Percentiles rank a stretch among this genome's conserved stretches.
phyloP scores from a whole-genome alignment of 1,140 invertebrate species.

The Bombus soroeensis region DNA sequence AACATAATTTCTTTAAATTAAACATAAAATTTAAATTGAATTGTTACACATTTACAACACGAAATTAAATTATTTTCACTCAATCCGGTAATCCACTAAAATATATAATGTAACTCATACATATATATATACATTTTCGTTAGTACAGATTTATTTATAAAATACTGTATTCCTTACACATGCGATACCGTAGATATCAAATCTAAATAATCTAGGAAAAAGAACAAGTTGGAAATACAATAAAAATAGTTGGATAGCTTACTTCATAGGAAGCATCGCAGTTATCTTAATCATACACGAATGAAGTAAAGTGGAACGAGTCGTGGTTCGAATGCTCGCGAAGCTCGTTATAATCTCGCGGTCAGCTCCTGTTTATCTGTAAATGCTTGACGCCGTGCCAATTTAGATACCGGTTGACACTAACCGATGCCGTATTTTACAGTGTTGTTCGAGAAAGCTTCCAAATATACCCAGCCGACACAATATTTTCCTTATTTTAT shows the following conservation, averaged over 20 bases:
- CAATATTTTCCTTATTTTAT: not conserved
- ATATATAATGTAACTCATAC: too few species aligned
- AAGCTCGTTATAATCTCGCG: conserved; percentile 31
- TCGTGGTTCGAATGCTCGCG: conserved; percentile 7
- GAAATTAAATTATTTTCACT: too few species aligned
- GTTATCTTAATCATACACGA: conserved; percentile 19
- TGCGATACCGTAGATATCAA: not conserved
- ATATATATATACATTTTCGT: too few species aligned
- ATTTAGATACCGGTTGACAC: conserved; percentile 25
- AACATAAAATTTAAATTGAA: too few species aligned
- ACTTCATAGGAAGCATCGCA: not conserved
- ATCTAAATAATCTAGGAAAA: not conserved
- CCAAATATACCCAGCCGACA: not conserved
- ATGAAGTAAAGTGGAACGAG: conserved; percentile 10
- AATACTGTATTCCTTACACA: too few species aligned
- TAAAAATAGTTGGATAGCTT: not conserved
- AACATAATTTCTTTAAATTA: too few species aligned
- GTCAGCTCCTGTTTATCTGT: conserved; percentile 18
- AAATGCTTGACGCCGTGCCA: conserved; percentile 24
- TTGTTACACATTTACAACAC: too few species aligned
- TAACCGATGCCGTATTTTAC: conserved; percentile 7
- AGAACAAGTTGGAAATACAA: not conserved
- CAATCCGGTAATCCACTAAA: too few species aligned
- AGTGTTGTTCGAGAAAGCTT: not conserved
- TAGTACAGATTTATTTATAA: not conserved